Conservation (phyloP, 2,797 vertebrate species). For the Menidia menidia region DNA sequence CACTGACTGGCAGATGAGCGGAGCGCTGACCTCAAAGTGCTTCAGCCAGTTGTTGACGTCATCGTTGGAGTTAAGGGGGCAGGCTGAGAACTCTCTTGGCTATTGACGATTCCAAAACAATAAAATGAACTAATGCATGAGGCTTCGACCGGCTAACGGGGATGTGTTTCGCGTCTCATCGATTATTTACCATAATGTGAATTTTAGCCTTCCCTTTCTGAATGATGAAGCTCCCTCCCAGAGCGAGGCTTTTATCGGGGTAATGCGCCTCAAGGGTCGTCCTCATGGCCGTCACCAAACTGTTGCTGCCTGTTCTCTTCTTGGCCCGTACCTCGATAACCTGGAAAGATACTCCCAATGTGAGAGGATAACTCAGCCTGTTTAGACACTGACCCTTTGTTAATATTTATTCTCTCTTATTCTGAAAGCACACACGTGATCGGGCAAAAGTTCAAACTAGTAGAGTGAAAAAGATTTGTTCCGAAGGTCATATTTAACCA, state of each 20-base stretch:
- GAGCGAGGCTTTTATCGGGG: constrained; percentile 89
- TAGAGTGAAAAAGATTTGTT: constrained; percentile 23
- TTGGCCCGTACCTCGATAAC: constrained; percentile 91
- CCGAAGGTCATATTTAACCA: constrained; percentile 41
- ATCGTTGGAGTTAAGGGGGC: constrained; percentile 88
- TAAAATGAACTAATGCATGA: background rate
- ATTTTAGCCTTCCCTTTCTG: constrained; percentile 95
- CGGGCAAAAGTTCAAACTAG: constrained; percentile 41
- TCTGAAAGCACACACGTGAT: background rate
- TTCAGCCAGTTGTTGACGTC: constrained; percentile 92
- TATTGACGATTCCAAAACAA: constrained; percentile 49
- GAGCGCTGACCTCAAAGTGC: constrained; percentile 93
- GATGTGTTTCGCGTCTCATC: background rate
- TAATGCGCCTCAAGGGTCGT: constrained; percentile 88
- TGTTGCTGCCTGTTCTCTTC: constrained; percentile 88
- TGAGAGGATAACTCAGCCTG: constrained; percentile 22
- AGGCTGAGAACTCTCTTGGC: constrained; percentile 92
- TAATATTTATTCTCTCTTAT: constrained; percentile 48
- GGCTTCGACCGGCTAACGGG: background rate
- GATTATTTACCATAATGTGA: constrained; percentile 91
- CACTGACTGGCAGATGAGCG: constrained; percentile 94
- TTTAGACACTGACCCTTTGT: constrained; percentile 25
- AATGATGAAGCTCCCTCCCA: constrained; percentile 94
- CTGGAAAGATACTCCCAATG: constrained; percentile 65
- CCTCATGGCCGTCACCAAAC: constrained; percentile 92